Percentiles rank a stretch among this genome's conserved stretches.
Conservation (phyloP, 2,797 vertebrate genomes). For the Pseudopleuronectes americanus region DNA sequence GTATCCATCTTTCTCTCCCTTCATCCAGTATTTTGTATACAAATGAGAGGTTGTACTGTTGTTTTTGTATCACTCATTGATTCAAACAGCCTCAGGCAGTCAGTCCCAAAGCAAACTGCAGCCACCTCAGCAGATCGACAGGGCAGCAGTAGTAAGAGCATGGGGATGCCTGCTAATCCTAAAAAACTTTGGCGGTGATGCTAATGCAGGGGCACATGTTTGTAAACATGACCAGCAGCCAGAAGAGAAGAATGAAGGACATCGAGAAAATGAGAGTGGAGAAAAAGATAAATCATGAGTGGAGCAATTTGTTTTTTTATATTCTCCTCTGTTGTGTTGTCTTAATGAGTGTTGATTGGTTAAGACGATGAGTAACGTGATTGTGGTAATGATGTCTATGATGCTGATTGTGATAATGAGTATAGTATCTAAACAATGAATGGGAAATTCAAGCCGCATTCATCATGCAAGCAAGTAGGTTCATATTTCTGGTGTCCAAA, state of each 20-base stretch:
- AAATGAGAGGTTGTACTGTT: background rate
- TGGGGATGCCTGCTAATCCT: background rate
- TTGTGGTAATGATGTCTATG: slow-evolving; percentile 18
- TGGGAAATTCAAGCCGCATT: slow-evolving; percentile 7
- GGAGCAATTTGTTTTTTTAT: slow-evolving; percentile 8
- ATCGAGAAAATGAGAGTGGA: background rate
- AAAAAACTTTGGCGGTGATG: background rate
- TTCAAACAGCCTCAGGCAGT: slow-evolving; percentile 9
- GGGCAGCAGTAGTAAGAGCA: background rate
- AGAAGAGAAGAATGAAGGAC: background rate
- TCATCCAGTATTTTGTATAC: background rate
- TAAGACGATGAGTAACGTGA: slow-evolving; percentile 25
- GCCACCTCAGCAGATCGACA: background rate
- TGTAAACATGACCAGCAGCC: slow-evolving; percentile 4
- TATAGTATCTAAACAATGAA: slow-evolving; percentile 15
- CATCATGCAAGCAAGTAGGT: slow-evolving; percentile 3
- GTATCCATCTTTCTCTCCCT: background rate
- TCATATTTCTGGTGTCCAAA: slow-evolving; percentile 16
- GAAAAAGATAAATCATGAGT: slow-evolving; percentile 6
- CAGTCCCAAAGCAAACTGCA: background rate
- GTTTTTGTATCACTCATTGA: background rate
- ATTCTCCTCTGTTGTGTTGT: background rate
- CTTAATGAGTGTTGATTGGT: slow-evolving; percentile 31
- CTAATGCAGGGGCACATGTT: background rate
- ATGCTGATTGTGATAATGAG: slow-evolving; percentile 34